phyloP scores from a whole-genome alignment of 2,113 vertebrate species.

The Neoarius graeffei region DNA sequence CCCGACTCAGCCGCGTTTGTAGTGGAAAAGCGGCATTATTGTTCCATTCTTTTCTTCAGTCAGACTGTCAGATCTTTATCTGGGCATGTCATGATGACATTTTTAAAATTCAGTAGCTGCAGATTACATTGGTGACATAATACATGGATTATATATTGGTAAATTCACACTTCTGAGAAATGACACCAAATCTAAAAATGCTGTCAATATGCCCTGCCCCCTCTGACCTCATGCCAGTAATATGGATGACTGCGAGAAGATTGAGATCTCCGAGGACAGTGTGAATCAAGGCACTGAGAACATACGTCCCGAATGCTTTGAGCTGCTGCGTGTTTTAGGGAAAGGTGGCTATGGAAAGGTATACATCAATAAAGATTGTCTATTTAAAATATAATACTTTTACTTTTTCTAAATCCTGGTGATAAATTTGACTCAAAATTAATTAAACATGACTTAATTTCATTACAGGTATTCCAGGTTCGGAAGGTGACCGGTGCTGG shows the following conservation, averaged over 20 bases:
- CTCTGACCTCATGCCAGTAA: slow-evolving; percentile 70
- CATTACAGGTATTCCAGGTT: slow-evolving; percentile 92
- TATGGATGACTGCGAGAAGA: slow-evolving; percentile 98
- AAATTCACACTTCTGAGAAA: background rate
- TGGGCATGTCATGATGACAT: background rate
- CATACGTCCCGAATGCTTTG: slow-evolving; percentile 96
- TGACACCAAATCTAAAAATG: slow-evolving; percentile 1
- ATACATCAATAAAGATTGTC: slow-evolving; percentile 19
- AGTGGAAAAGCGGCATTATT: too few species aligned
- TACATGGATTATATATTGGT: background rate
- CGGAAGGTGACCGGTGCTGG: slow-evolving; percentile 91
- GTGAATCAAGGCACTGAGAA: slow-evolving; percentile 98
- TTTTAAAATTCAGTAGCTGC: background rate
- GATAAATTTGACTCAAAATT: background rate
- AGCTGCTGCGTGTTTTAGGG: slow-evolving; percentile 92
- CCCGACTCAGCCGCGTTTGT: too few species aligned
- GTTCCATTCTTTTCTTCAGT: background rate
- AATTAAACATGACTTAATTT: background rate
- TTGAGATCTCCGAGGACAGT: slow-evolving; percentile 97
- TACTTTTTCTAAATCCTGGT: too few species aligned
- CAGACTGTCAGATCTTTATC: background rate
- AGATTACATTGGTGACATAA: background rate
- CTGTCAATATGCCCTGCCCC: background rate
- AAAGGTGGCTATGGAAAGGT: slow-evolving; percentile 99
- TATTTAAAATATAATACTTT: background rate